Evolutionary conservation across 23 tunicate species (phyloP), one percentile per base, ranked within the genome.

Genomic region (Trididemnum clinides): DNA sequence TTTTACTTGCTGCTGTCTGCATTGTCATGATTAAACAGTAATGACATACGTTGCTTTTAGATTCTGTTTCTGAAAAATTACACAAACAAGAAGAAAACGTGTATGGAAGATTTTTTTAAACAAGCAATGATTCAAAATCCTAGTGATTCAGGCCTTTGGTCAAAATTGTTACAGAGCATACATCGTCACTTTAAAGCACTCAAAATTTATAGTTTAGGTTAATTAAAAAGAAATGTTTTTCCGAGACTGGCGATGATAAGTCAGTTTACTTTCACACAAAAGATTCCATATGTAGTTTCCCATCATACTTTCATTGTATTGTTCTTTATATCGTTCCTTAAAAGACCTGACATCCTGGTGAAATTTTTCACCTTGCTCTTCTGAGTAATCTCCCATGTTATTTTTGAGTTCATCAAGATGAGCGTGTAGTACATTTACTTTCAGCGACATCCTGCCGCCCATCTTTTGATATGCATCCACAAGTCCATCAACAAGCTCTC

Each of bases 381-480:
- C 77, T 70, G 77, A 70, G 77, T 70, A 70, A 37, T 70, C 38
- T 23, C 37, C 25, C n/a, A n/a, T n/a, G n/a, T n/a, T n/a, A n/a
- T n/a, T n/a, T n/a, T n/a, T n/a, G n/a, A n/a, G n/a, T n/a, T 74
- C 58, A 74, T 74, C 81, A 74, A 74, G 26, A 74, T 74, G 81
- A 74, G 81, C 57, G 25, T 74, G 81, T 39, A 74, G 81, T 37
- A 74, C 81, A 25, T 37, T 57, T 37, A 74, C 28, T 39, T 74
- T 74, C 28, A 74, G 81, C 58, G 81, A 74, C 81, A 74, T 74
- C 66, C 83, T 78, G 83, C 83, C 51, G 25, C 83, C 65, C 83
- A 51, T 51, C 36, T 50, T 78, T 66, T 26, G 2, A 78, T 78
- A 78, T 26, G 83, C 83, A 50, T 78, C 50, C 83, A 78, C 83